Base-by-base conservation (phyloP, 2,113 vertebrate genomes). In the Carassius gibelio region DNA sequence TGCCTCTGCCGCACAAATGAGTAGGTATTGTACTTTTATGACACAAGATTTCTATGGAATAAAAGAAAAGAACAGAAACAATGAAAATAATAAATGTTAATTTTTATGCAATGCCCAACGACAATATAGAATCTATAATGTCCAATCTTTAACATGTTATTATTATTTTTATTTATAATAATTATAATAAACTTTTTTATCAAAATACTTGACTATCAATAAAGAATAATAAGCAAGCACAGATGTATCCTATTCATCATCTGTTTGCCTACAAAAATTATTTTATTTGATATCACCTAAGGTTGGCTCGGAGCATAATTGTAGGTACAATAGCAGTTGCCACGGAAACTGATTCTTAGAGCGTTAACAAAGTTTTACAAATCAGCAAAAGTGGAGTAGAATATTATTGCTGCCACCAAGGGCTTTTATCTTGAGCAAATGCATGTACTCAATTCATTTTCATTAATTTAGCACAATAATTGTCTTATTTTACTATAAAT, bases 11-110 rank as follows among this genome's bases (percentile, higher is more conserved):
- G 4, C 14, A 75, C 23, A 52, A 52, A 30, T 90, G 80, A 87
- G 87, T 81, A 57, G 45, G 45, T 50, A 50, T 52, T 91, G 91
- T 90, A 92, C 90, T 83, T 69, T 69, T 36, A 38, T 36, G 7
- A 55, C 14, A 55, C 5, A 57, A 57, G 6, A 57, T 57, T 6
- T 55, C 14, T 55, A 17, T 55, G 15, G 1, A 45, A 45, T 9
- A 55, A 15, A 48, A 48, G 2, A 52, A 52, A 52, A 52, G 50
- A 52, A 52, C 50, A 52, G 1, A 55, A 55, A 55, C 52, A 55
- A 55, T 55, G 5, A 55, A 55, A 52, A 52, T 4, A 52, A 14
- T 52, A 0, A 4, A 13, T 52, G 11, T 2, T 2, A 11, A 11
- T 48, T 11, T 48, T 11, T 48, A 42, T 42, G 42, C 42, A 42